A percentile compares a stretch with the other conserved stretches of the same genome.
Evolutionary conservation across 2,888 invertebrate genomes (phyloP).

Genomic region (Eustalomyia histrio): DNA sequence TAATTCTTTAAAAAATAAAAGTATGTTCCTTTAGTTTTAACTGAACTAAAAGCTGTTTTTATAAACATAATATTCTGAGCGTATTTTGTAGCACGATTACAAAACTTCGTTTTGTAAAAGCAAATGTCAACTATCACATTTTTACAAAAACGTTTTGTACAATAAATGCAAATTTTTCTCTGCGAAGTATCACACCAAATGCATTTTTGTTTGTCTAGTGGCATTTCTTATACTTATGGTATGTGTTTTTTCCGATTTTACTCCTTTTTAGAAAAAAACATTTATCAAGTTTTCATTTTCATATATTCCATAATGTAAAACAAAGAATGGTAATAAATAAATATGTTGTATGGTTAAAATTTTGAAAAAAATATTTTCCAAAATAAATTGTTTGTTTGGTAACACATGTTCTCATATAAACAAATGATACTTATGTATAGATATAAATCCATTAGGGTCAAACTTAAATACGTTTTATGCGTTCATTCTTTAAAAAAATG

Average conservation of each 20-base stretch:
- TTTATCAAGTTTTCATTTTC: slow-evolving; percentile 19
- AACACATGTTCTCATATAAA: slow-evolving; percentile 46
- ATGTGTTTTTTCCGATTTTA: background rate
- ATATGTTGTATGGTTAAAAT: slow-evolving; percentile 37
- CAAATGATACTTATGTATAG: slow-evolving; percentile 39
- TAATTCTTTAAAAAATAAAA: no score
- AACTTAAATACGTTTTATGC: background rate
- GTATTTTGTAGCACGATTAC: no score
- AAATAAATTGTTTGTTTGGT: slow-evolving; percentile 35
- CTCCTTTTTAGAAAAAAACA: background rate
- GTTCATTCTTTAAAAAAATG: no score
- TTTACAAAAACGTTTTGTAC: no score
- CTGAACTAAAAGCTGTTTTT: no score
- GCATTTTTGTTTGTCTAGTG: background rate
- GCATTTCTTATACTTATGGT: background rate
- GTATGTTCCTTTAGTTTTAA: no score
- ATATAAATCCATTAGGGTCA: background rate
- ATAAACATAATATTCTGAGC: no score
- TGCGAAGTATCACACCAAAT: background rate
- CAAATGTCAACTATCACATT: no score
- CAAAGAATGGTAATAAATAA: slow-evolving; percentile 37
- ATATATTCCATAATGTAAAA: slow-evolving; percentile 29
- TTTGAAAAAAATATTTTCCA: background rate
- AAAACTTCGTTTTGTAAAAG: no score
- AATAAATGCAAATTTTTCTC: no score